A percentile compares a stretch with the other conserved stretches of the same genome.
Conservation (phyloP, 2,113 vertebrate species). For the Osmerus mordax region DNA sequence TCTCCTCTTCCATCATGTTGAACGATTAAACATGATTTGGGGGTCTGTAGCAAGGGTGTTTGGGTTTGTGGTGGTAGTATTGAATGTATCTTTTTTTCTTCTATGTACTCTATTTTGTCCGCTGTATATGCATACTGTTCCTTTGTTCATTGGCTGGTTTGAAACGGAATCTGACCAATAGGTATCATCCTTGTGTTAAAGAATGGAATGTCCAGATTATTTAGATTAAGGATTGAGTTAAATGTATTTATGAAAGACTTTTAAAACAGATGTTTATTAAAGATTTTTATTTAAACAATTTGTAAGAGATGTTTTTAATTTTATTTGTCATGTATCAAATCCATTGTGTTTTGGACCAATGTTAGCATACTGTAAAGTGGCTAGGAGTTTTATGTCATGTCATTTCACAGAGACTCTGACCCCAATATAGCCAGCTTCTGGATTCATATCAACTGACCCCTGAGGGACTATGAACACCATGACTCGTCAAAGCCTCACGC, state of each 20-base stretch:
- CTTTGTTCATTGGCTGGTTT: too few relatives aligned
- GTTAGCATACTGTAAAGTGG: too few relatives aligned
- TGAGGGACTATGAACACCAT: slow-evolving; percentile 20
- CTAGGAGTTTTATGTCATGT: too few relatives aligned
- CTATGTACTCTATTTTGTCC: background rate
- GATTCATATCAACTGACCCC: slow-evolving; percentile 14
- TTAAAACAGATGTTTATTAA: background rate
- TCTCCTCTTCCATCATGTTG: background rate
- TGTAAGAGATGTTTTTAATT: too few relatives aligned
- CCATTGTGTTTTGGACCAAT: too few relatives aligned
- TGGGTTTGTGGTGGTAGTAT: slow-evolving; percentile 23
- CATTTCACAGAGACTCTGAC: too few relatives aligned
- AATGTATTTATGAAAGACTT: background rate
- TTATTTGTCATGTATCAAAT: too few relatives aligned
- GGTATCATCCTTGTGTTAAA: slow-evolving; percentile 22
- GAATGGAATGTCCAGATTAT: slow-evolving; percentile 40
- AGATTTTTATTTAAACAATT: too few relatives aligned
- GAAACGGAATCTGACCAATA: background rate
- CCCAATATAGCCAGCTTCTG: too few relatives aligned
- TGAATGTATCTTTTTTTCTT: slow-evolving; percentile 57
- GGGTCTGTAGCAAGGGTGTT: background rate
- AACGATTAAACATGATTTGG: background rate
- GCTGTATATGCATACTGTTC: too few relatives aligned
- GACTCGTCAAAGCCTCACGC: slow-evolving; percentile 40
- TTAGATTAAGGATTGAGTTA: slow-evolving; percentile 12